These are phyloP conservation scores for Crypturellus undulatus DNA, from an alignment of 2,113 vertebrate species.

Conservation along the genomic window DNA sequence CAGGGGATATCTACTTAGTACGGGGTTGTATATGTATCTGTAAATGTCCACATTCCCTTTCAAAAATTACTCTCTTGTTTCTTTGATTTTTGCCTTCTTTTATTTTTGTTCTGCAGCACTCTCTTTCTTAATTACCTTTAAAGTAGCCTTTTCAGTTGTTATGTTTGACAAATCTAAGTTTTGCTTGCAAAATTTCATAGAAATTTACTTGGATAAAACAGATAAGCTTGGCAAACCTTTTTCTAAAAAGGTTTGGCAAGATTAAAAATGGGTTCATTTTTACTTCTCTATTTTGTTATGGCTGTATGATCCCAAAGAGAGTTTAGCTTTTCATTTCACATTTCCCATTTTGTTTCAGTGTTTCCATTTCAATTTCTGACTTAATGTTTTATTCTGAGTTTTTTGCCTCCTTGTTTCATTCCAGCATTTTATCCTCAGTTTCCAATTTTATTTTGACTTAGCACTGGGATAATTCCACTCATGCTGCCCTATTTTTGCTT, in stretches of 20 bases:
- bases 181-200: background rate
- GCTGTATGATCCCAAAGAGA: background rate
- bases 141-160: background rate
- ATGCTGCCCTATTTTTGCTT: background rate
- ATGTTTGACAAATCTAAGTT: background rate
- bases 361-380: background rate
- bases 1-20: background rate
- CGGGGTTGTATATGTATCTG: background rate
- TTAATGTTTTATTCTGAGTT: background rate
- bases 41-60: background rate
- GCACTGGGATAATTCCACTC: background rate
- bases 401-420: background rate
- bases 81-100: background rate
- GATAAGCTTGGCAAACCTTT: background rate
- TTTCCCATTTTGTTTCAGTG: background rate
- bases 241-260: background rate
- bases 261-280: background rate
- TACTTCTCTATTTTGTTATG: background rate
- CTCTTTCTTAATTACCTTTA: background rate
- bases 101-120: background rate
- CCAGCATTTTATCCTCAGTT: background rate
- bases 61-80: background rate
- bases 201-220: background rate
- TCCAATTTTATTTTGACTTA: slow-evolving; percentile 5
- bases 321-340: background rate